These are phyloP conservation scores for Eupithecia centaureata DNA, from an alignment of 2,888 invertebrate species.

Conservation along the genomic window DNA sequence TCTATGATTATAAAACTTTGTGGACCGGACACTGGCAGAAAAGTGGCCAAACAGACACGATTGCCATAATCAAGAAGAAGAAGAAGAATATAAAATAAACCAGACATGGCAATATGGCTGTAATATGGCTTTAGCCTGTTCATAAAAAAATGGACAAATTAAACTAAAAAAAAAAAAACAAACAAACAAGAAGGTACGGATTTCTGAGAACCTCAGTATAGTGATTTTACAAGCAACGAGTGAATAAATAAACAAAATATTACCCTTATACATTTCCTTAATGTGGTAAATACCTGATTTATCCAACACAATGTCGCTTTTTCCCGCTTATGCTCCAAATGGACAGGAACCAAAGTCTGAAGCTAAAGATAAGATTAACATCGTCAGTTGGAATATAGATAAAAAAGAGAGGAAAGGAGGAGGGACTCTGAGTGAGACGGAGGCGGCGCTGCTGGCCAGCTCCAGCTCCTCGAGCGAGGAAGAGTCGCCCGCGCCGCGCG, in stretches of 20 bases:
- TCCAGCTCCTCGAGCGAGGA: slow-evolving; percentile 51
- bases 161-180: too few relatives aligned
- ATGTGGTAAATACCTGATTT: background rate
- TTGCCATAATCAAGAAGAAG: too few relatives aligned
- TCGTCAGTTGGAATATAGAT: slow-evolving; percentile 5
- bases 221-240: background rate
- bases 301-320: slow-evolving; percentile 50
- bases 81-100: too few relatives aligned
- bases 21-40: too few relatives aligned
- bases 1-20: too few relatives aligned
- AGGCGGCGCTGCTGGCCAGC: slow-evolving; percentile 62
- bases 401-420: slow-evolving; percentile 3
- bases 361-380: slow-evolving; percentile 34
- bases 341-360: slow-evolving; percentile 18
- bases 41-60: too few relatives aligned
- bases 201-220: background rate
- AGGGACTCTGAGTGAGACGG: slow-evolving; percentile 36
- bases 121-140: too few relatives aligned
- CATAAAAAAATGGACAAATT: too few relatives aligned
- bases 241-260: background rate
- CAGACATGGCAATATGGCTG: too few relatives aligned
- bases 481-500: slow-evolving; percentile 17
- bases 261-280: too few relatives aligned
- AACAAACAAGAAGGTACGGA: too few relatives aligned
- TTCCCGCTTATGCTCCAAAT: slow-evolving; percentile 58